These are phyloP conservation scores for Nylanderia fulva DNA, from an alignment of 1,140 invertebrate species.

Conservation along the genomic window DNA sequence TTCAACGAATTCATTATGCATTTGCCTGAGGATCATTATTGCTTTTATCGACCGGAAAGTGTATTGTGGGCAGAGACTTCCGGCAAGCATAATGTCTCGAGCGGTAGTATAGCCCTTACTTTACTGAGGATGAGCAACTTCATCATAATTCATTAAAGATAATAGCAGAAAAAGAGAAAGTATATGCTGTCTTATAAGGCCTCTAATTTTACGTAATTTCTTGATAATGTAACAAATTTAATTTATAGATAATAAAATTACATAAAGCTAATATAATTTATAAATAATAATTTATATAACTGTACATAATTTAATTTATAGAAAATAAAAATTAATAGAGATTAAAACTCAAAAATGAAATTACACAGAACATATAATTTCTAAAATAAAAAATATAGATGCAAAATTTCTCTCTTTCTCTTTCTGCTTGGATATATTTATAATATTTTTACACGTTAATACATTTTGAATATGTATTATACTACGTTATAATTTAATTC, in stretches of 20 bases:
- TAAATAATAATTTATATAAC: neutral
- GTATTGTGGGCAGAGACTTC: neutral
- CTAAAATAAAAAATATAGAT: too few species aligned
- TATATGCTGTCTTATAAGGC: neutral
- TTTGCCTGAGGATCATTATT: constrained; percentile 56
- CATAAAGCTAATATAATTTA: neutral
- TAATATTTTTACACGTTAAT: neutral
- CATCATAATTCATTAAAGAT: constrained; percentile 5
- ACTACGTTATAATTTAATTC: neutral
- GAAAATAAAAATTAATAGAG: neutral
- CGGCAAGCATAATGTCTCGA: neutral
- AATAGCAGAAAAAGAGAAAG: neutral
- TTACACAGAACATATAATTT: too few species aligned
- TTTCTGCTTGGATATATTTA: neutral
- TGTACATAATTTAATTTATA: neutral
- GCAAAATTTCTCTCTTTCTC: too few species aligned
- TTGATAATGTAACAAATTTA: neutral
- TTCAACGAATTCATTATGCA: constrained; percentile 28
- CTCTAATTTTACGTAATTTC: neutral
- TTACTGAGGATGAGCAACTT: neutral
- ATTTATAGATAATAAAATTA: neutral
- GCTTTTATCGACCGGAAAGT: constrained; percentile 52
- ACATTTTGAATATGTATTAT: neutral
- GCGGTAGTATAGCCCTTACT: neutral
- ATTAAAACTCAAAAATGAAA: too few species aligned